Base-by-base conservation (phyloP, 2,113 vertebrate species). In the Grantiella picta region DNA sequence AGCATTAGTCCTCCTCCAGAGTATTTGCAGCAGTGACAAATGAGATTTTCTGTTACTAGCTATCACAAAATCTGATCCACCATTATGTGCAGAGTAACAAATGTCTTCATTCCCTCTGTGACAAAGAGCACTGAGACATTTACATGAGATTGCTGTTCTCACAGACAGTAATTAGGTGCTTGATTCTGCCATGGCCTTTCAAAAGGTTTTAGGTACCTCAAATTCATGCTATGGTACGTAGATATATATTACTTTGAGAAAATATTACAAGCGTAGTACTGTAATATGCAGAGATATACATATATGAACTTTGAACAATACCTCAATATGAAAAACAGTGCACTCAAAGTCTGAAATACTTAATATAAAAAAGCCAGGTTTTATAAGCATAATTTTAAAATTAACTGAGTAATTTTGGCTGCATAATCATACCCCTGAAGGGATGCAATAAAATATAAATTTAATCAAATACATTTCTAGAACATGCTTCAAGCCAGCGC, bases 331-430 rank as follows among this genome's bases (percentile, higher is more conserved):
- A 86, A 94, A 85, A 70, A 0, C 63, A 72, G 23, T n/a, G 35
- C 69, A 64, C 53, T 82, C 47, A 18, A 92, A 94, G 45, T 78
- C 82, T 76, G 38, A 92, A 76, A 94, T 64, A 86, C 75, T 88
- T 95, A 72, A 87, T 89, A 92, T 38, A 94, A 95, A 95, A 92
- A 64, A 66, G 16, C 27, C 38, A 70, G 25, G 38, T 95, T 96
- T 96, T 95, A 92, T 78, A 97, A 96, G 66, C 31, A 89, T 76
- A 38, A 86, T 92, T 97, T 95, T 94, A 52, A 95, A 96, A 97
- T 92, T 97, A 95, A 93, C 94, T 56, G 68, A 94, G 89, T 95
- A 66, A 95, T 79, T 96, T 82, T 96, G 85, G 40, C 69, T 93
- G 94, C 73, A 92, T 87, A 96, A 91, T 87, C 86, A 94, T 63